Evolutionary conservation across 2,888 invertebrate genomes (phyloP), one percentile per base, ranked within the genome.

Genomic region (Baronia brevicornis): DNA sequence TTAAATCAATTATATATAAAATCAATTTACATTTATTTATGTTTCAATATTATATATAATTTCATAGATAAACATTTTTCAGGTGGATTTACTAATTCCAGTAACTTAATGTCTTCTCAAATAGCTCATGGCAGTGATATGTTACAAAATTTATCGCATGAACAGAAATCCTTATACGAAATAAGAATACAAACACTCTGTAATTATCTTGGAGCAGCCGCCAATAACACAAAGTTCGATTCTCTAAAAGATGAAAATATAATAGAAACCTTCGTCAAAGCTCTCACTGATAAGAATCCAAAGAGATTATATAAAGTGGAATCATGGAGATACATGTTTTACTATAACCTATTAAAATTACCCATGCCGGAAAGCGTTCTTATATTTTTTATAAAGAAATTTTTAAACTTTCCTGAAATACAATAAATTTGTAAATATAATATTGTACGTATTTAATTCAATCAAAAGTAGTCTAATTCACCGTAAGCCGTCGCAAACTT

Each of bases 61-160:
- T n/a, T n/a, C n/a, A n/a, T n/a, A n/a, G n/a, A n/a, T n/a, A n/a
- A n/a, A n/a, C n/a, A 12, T 23, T 31, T 72, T 71, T 20, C 57
- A 89, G 90, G 92, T 22, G 93, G 93, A 2, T 93, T 94, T 51
- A 73, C 90, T 0, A 61, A 63, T 1, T 82, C 88, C 24, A 93
- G 92, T 51, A 90, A 90, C 51, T 88, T 95, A 38, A 78, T 93
- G 50, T 71, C 88, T 0, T 77, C 73, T 3, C 93, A 94, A 65
- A 61, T 70, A 11, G 61, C 74, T 12, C 75, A 90, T 31, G 89
- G 88, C 4, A 69, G 86, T 10, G 73, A 80, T 46, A 95, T 95
- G 93, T 70, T 87, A 32, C 63, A 82, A 2, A 67, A 79, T 30
- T 87, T 95, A 59, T 79, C 79, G 19, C 65, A 74, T 0, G 91